phyloP scores from a whole-genome alignment of 2,888 invertebrate genomes.

The Cheilosia pagana region DNA sequence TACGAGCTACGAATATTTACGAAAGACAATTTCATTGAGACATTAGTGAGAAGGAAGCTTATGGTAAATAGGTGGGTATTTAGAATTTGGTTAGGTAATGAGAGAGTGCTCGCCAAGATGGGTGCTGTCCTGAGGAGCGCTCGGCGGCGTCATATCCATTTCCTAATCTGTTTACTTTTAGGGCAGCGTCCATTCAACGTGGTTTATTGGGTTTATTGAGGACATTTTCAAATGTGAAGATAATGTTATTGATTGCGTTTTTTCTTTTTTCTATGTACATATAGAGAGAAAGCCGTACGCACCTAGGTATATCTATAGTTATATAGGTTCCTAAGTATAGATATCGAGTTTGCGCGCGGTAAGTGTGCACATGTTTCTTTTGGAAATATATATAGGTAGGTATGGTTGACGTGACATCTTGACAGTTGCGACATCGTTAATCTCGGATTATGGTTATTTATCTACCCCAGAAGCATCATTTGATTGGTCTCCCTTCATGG shows the following conservation, averaged over 20 bases:
- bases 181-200: constrained; percentile 53
- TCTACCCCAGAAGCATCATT: neutral
- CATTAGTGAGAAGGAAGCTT: constrained; percentile 47
- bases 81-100: constrained; percentile 50
- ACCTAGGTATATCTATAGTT: too few relatives aligned
- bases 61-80: constrained; percentile 47
- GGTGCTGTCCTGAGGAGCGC: constrained; percentile 33
- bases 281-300: too few relatives aligned
- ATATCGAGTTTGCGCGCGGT: too few relatives aligned
- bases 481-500: neutral
- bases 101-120: constrained; percentile 35
- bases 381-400: too few relatives aligned
- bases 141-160: constrained; percentile 50
- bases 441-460: constrained; percentile 16
- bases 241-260: constrained; percentile 26
- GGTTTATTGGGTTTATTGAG: constrained; percentile 56
- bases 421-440: constrained; percentile 28
- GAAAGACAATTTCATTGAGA: constrained; percentile 31
- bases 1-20: neutral
- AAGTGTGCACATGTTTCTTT: too few relatives aligned
- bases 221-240: constrained; percentile 38
- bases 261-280: too few relatives aligned
- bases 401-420: constrained; percentile 13
- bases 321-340: too few relatives aligned
- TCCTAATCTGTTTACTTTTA: constrained; percentile 66